Base-by-base conservation (phyloP, 2,888 invertebrate species). In the Automeris io region DNA sequence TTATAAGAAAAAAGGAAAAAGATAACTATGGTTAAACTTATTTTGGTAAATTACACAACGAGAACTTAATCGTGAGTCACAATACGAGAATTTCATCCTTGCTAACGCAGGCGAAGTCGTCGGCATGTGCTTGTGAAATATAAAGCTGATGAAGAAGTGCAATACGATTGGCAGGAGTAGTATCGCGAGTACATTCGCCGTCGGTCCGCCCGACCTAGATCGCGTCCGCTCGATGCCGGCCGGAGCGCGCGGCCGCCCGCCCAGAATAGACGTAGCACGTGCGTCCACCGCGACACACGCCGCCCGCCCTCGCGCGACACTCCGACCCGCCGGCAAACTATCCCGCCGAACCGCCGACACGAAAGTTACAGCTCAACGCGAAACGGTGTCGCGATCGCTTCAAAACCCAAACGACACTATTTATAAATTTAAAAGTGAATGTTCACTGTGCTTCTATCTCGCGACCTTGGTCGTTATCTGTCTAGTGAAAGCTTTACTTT, bases 221-320 rank as follows among this genome's bases (percentile, higher is more conserved):
- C 74, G 71, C 47, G 64, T 57, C 64, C 76, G 82, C 73, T 82
- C 82, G 76, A 78, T 79, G 75, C 68, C 73, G 69, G 64, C 67
- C 58, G 60, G 51, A 45, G 50, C 65, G 63, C 70, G 54, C 50
- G 48, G 47, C 57, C 65, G 66, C 63, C 69, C 73, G 71, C 77
- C 81, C 78, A 76, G 80, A 85, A 86, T 86, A 86, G 85, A 83
- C 77, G 78, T 73, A 81, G 82, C 86, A 85, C 82, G 85, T 83
- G 85, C 80, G 83, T 75, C 77, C 62, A 54, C 54, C 69, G 67
- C 71, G 78, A 59, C 75, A 70, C 71, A 77, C 81, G 83, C 70
- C 58, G 54, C 55, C 51, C 47, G 49, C 54, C 47, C 49, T 22
- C 38, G 41, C 39, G 41, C 49, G 38, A 36, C 46, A 42, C 56